Base-by-base conservation (phyloP, 2,113 vertebrate species). In the Carassius gibelio region DNA sequence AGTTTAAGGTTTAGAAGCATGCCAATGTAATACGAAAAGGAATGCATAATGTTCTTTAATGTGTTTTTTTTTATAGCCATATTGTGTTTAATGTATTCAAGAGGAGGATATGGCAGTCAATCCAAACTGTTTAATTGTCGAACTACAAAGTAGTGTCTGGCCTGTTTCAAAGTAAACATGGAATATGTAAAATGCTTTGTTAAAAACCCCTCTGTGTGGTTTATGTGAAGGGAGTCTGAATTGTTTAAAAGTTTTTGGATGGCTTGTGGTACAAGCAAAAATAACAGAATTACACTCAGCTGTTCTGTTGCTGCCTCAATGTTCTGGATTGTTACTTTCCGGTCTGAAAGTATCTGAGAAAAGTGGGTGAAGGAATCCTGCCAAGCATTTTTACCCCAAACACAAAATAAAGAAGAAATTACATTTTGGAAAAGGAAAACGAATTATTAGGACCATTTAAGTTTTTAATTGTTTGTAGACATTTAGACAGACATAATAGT, bases 111-210 rank as follows among this genome's bases (percentile, higher is more conserved):
- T 81, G 87, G 45, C 55, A 64, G 83, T 85, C 86, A 83, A 85
- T 84, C 72, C 83, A 59, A 38, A 72, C 48, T n/a, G 64, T 87
- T 88, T 88, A 88, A 89, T 88, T 82, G 85, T 79, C 69, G 68
- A 59, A 86, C 83, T 83, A 88, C 74, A 78, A 75, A 85, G 79
- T 80, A 55, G 72, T 71, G 48, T 82, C 66, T 80, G 77, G 38
- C 61, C 52, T 62, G 45, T 61, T 85, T 85, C 45, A 87, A 85
- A 86, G 77, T 75, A 75, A 86, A 83, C 81, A 89, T 75, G 77
- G 55, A 75, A 84, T 76, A 86, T 66, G 79, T 62, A 55, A 84
- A 79, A 74, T 72, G 64, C 68, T 68, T 80, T 78, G 66, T 84
- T 50, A 78, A 71, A 72, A 82, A 26, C 78, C 61, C 50, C 30